Evolutionary conservation across 2,888 invertebrate genomes (phyloP).

Genomic region (Acleris sparsana): DNA sequence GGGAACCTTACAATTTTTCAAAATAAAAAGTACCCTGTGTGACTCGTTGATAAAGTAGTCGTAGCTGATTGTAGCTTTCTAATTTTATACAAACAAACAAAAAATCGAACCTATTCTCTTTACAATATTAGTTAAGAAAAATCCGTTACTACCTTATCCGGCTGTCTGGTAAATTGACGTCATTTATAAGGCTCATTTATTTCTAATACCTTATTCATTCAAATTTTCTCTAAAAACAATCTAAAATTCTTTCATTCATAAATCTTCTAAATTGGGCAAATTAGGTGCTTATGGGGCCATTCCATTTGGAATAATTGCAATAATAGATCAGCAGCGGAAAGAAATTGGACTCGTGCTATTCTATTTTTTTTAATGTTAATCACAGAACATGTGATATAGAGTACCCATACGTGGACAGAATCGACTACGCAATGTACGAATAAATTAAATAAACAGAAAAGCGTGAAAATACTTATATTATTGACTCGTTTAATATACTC

Average conservation of each 20-base stretch:
- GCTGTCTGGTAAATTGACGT: slow-evolving; percentile 1
- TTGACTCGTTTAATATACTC: too few relatives aligned
- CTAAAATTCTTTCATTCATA: slow-evolving; percentile 21
- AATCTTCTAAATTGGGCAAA: slow-evolving; percentile 38
- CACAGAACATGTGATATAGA: neutral
- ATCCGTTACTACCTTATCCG: too few relatives aligned
- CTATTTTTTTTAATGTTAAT: slow-evolving; percentile 2
- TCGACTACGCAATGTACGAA: neutral
- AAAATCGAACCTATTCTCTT: too few relatives aligned
- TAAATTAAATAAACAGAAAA: neutral
- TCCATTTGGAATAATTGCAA: slow-evolving; percentile 32
- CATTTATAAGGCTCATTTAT: slow-evolving; percentile 22
- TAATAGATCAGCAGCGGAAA: slow-evolving; percentile 31
- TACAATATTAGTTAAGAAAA: too few relatives aligned
- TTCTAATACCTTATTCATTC: slow-evolving; percentile 30
- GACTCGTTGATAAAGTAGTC: too few relatives aligned
- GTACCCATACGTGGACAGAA: neutral
- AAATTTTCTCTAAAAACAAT: slow-evolving; percentile 25
- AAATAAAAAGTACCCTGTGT: too few relatives aligned
- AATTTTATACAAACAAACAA: too few relatives aligned
- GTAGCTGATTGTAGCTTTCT: too few relatives aligned
- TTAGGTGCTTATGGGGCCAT: slow-evolving; percentile 39
- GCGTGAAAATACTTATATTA: neutral
- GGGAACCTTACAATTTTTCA: too few relatives aligned
- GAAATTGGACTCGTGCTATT: slow-evolving; percentile 12